phyloP scores from a whole-genome alignment of 2,797 vertebrate species.

The Schizopygopsis pylzovi region DNA sequence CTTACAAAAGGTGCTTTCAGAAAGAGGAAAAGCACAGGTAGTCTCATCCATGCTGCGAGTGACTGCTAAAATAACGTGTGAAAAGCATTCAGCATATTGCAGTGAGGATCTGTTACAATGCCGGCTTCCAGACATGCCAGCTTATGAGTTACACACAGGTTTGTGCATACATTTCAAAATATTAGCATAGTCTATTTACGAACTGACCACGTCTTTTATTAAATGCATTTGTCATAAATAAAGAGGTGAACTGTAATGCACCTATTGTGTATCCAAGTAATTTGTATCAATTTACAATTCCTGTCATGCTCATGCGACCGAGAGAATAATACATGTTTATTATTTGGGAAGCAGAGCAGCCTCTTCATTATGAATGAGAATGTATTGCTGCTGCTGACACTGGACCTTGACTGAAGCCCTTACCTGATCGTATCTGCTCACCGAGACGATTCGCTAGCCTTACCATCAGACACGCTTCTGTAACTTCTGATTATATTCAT shows the following conservation, averaged over 20 bases:
- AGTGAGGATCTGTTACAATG: not conserved
- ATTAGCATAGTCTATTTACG: not conserved
- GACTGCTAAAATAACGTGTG: conserved; percentile 12
- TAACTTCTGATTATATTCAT: conserved; percentile 41
- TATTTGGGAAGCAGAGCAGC: conserved; percentile 25
- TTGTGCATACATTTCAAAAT: not conserved
- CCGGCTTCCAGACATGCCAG: not conserved
- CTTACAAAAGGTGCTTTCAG: not conserved
- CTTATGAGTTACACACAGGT: not conserved
- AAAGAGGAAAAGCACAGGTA: not conserved
- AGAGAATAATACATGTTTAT: conserved; percentile 37
- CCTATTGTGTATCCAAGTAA: conserved; percentile 11
- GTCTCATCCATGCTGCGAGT: not conserved
- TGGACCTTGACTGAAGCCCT: conserved; percentile 17
- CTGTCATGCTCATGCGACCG: conserved; percentile 15
- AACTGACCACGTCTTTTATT: conserved; percentile 1
- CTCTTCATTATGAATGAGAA: conserved; percentile 31
- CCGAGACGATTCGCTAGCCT: not conserved
- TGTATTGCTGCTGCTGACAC: conserved; percentile 17
- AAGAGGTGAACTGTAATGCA: conserved; percentile 6
- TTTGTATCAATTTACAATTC: conserved; percentile 36
- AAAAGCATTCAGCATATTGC: conserved; percentile 16
- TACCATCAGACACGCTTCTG: conserved; percentile 34
- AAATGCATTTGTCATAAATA: conserved; percentile 26
- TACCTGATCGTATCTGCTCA: conserved; percentile 9